Evolutionary conservation across 2,113 vertebrate genomes (phyloP), one percentile per base, ranked within the genome.

Genomic region (Kryptolebias marmoratus): DNA sequence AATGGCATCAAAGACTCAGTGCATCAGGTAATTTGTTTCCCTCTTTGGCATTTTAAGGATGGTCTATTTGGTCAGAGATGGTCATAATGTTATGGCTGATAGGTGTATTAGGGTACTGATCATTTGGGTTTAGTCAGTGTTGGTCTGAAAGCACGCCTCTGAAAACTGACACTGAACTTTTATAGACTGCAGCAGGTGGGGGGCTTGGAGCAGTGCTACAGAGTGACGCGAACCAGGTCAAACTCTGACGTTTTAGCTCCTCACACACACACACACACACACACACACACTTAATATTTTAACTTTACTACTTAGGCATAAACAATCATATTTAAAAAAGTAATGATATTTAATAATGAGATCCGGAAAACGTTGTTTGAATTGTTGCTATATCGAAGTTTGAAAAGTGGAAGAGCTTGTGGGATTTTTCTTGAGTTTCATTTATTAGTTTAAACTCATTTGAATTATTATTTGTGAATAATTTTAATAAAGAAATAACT

Each of bases 151-250:
- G 61, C 64, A 31, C 68, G 14, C 49, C 69, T 86, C 78, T 93
- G 91, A 94, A 93, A 94, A 90, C 77, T 85, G 91, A 95, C 88
- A 88, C 86, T 73, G 83, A 79, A 81, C 87, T 80, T 79, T 90
- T 92, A 96, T 90, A 90, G 93, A 86, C 81, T 65, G 86, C 83
- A 93, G 91, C 95, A 96, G 94, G 93, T 95, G 50, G 95, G 84
- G 47, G 60, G 27, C n/a, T 2, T 28, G 50, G 58, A 32, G 79
- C 78, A 79, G 73, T n/a, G 11, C 57, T 63, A 11, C 64, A 56
- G 60, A 68, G 53, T 79, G 73, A 88, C 78, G 73, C 13, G 28
- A 69, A 58, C 72, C 55, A 64, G 60, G 67, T 82, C 55, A 65
- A 53, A 47, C 72, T 72, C 60, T 82, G 68, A 55, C 82, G 85